Evolutionary conservation across 2,797 vertebrate genomes (phyloP).

Genomic region (Xenops minutus): DNA sequence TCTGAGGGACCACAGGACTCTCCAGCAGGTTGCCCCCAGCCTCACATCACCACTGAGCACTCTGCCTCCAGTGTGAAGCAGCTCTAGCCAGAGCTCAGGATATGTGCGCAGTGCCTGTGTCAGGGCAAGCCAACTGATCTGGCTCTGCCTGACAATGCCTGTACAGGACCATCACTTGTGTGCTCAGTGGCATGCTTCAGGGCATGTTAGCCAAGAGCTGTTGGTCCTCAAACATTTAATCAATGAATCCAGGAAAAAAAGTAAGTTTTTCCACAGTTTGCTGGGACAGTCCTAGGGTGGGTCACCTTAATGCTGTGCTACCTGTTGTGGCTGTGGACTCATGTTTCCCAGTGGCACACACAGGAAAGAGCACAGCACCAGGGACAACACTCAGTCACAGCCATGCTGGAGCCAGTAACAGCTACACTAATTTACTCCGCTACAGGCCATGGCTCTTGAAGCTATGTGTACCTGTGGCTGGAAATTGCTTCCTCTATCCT

Average conservation of each 20-base stretch:
- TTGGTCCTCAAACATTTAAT: not conserved
- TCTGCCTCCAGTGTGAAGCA: accelerated
- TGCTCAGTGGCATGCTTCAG: accelerated
- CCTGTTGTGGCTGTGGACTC: not conserved
- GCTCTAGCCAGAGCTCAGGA: accelerated
- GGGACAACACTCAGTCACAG: not conserved
- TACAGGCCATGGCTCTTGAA: not conserved
- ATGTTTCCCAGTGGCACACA: accelerated
- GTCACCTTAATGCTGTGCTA: not conserved
- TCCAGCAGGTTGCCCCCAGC: not conserved
- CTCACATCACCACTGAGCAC: accelerated
- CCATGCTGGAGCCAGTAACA: not conserved
- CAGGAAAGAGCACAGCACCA: accelerated
- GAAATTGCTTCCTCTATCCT: slow-evolving; percentile 45
- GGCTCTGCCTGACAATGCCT: accelerated
- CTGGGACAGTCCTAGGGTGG: not conserved
- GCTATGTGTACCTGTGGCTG: not conserved
- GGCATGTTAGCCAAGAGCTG: accelerated
- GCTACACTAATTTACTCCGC: not conserved
- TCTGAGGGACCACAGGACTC: not conserved
- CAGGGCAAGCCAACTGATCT: not conserved
- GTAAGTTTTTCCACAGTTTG: not conserved
- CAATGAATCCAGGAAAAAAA: not conserved
- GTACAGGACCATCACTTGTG: accelerated
- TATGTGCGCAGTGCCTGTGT: accelerated